Conservation (phyloP, 2,113 vertebrate genomes). For the Myrmophylax atrothorax region DNA sequence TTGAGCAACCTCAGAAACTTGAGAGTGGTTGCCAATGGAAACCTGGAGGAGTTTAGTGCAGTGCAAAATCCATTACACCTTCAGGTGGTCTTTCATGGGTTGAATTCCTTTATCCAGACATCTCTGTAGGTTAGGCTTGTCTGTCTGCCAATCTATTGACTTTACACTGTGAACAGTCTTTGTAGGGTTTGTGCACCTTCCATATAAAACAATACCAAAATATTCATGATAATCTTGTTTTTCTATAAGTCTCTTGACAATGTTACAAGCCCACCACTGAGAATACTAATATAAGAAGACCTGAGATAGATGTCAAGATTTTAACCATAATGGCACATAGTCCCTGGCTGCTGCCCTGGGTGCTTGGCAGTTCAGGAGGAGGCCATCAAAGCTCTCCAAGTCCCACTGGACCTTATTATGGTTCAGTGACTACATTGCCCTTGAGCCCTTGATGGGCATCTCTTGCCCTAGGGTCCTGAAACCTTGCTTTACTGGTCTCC, state of each 20-base stretch:
- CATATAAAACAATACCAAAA: neutral
- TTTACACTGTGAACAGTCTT: neutral
- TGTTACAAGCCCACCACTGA: neutral
- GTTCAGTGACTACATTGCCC: accelerated
- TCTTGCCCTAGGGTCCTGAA: neutral
- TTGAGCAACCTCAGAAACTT: slow-evolving; percentile 3
- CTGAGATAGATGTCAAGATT: neutral
- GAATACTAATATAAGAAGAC: neutral
- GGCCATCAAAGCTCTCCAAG: neutral
- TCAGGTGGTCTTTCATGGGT: neutral
- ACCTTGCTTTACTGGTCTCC: neutral
- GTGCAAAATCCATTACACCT: slow-evolving; percentile 11
- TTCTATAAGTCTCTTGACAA: neutral
- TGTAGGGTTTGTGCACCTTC: neutral
- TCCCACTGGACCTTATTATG: neutral
- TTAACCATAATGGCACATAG: neutral
- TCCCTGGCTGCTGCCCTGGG: neutral
- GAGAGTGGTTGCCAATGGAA: neutral
- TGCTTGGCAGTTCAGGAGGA: neutral
- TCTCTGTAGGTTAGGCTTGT: neutral
- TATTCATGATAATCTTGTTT: neutral
- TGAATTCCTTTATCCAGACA: neutral
- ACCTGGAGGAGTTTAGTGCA: neutral
- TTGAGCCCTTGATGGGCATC: neutral
- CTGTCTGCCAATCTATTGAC: neutral